Evolutionary conservation across 2,797 vertebrate genomes (phyloP), one percentile per base, ranked within the genome.

Genomic region (Ctenopoma multispine): DNA sequence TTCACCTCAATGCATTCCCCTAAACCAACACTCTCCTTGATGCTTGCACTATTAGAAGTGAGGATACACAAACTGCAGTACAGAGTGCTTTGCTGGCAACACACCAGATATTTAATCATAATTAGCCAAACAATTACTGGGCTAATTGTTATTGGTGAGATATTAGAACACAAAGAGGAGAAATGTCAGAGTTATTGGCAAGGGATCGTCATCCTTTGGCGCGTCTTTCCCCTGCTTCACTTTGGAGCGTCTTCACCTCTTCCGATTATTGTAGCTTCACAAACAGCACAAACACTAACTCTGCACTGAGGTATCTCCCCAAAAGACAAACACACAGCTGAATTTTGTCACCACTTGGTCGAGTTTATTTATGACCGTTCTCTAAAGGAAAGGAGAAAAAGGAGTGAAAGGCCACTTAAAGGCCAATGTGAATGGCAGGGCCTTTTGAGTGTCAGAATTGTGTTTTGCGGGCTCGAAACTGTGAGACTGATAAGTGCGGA

Each of bases 111-210:
- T 86, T 90, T 91, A 87, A 93, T 94, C 93, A 93, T 93, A 93
- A 94, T 94, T 93, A 94, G 86, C 87, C 75, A 89, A 89, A 94
- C 87, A 93, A 91, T 94, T 92, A 91, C 85, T 1, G 71, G 67
- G 73, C 87, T 93, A 93, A 94, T 94, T 94, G 91, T 91, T 93
- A 90, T 92, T 92, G 90, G 90, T 86, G 90, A 87, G 88, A 87
- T 87, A 88, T 66, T 72, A 89, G 73, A 88, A 84, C 40, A 66
- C 72, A 43, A 73, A 80, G 87, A 83, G 82, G 80, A 87, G 77
- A 87, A 87, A 87, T 90, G 89, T 90, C 89, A 90, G 66, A 63
- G 81, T 79, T 85, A 77, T 70, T 87, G 84, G 79, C 87, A 75
- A 61, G 75, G 78, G 81, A 89, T 75, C 83, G 76, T 82, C 70